Percentiles rank a stretch among this genome's conserved stretches.
These are phyloP conservation scores for Siniperca knerii DNA, from an alignment of 2,113 vertebrate species.

Conservation along the genomic window DNA sequence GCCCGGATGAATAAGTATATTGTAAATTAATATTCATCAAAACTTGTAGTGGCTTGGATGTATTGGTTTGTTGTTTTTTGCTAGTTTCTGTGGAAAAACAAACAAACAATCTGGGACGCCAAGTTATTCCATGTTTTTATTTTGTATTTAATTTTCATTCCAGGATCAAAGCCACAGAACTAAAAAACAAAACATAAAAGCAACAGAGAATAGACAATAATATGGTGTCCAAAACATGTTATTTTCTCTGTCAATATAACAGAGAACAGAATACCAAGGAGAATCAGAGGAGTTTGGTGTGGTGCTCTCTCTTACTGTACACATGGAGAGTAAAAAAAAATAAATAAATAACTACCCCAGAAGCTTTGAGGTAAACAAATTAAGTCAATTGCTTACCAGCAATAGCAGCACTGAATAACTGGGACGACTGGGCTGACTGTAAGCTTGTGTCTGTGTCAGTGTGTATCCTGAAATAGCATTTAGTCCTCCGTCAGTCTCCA, in stretches of 20 bases:
- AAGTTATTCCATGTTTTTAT: background rate
- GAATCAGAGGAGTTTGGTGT: background rate
- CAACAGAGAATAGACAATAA: background rate
- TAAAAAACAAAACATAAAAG: background rate
- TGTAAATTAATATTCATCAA: background rate
- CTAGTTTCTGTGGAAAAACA: background rate
- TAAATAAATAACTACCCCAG: background rate
- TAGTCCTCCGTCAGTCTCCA: background rate
- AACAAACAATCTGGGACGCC: background rate
- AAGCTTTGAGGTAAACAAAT: slow-evolving; percentile 4
- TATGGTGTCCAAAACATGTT: background rate
- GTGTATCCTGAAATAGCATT: slow-evolving; percentile 18
- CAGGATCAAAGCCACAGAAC: slow-evolving; percentile 3
- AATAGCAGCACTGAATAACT: background rate
- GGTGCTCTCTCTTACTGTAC: background rate
- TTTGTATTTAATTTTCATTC: slow-evolving; percentile 6
- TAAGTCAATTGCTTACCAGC: background rate
- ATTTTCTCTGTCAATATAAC: background rate
- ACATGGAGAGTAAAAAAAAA: background rate
- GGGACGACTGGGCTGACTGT: background rate
- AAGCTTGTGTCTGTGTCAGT: background rate
- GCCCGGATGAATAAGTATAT: background rate
- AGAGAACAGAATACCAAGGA: background rate
- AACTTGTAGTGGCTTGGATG: background rate
- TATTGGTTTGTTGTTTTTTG: background rate